Conservation (phyloP, 2,113 vertebrate genomes). For the Lutjanus erythropterus region DNA sequence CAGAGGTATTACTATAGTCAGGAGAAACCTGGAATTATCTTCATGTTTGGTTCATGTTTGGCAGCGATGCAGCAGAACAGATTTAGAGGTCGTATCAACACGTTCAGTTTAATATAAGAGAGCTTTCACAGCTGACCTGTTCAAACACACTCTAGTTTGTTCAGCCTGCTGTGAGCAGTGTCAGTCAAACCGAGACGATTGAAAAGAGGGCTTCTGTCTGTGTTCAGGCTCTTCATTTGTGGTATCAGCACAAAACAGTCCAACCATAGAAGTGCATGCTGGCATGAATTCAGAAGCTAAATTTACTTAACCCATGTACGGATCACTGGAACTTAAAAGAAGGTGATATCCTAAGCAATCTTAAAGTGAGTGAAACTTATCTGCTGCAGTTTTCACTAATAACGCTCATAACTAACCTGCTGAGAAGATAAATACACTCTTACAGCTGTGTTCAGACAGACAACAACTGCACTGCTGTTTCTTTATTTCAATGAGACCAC, state of each 20-base stretch:
- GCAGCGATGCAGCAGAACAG: neutral
- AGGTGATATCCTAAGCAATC: too few species aligned
- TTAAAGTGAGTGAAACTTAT: too few species aligned
- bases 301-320: neutral
- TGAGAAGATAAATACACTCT: neutral
- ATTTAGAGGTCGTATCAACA: neutral
- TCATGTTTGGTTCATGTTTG: neutral
- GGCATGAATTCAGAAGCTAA: neutral
- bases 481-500: neutral
- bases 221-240: neutral
- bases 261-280: neutral
- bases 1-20: neutral
- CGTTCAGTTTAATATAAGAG: neutral
- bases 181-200: too few species aligned
- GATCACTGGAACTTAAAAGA: too few species aligned
- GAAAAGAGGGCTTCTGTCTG: neutral
- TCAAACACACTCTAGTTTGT: neutral
- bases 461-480: neutral
- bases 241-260: neutral
- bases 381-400: neutral
- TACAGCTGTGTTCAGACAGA: neutral
- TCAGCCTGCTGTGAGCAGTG: neutral
- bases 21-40: neutral
- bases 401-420: neutral
- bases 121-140: neutral